Evolutionary conservation across 2,888 invertebrate genomes (phyloP), one percentile per base, ranked within the genome.

Genomic region (Drosophila neoperkinsi): DNA sequence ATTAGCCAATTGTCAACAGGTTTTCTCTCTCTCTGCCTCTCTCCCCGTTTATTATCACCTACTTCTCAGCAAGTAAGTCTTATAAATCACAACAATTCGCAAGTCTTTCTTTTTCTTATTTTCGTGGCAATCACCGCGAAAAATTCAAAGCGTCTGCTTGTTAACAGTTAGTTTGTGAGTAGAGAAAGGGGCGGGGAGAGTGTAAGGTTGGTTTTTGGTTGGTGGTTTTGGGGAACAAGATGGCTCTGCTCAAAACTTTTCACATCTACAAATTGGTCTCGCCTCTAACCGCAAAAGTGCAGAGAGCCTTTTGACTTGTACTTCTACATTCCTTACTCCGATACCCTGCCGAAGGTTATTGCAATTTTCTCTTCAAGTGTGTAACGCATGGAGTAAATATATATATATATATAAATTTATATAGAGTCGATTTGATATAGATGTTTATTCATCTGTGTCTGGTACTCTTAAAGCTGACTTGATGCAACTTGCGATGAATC

Each of bases 231-330:
- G 18, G 2, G 55, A 13, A 46, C 30, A 21, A 53, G 52, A 33
- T 13, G 34, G 9, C 28, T 25, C 38, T 43, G 41, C 31, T 64
- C 63, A 74, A 86, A 87, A 87, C 71, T 88, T 87, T 87, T 82
- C 82, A 77, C 87, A 84, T 88, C 87, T 88, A 82, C 88, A 87
- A 87, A 87, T 87, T 88, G 87, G 89, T 88, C 84, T 87, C 82
- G 89, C 87, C 89, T 82, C 75, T 75, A 82, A 81, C 86, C 88
- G 74, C 88, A 87, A 69, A 78, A 81, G 81, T 72, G 62, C 59
- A 71, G 61, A 80, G 72, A 74, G 36, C 41, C 60, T 73, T 83
- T 61, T 65, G 71, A 73, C 74, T 82, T 71, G 59, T 52, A 57
- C 34, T 60, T 73, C 67, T 64, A 59, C 53, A 51, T 43, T 43